Evolutionary conservation across 2,888 invertebrate genomes (phyloP).

Genomic region (Tenthredo amoena): DNA sequence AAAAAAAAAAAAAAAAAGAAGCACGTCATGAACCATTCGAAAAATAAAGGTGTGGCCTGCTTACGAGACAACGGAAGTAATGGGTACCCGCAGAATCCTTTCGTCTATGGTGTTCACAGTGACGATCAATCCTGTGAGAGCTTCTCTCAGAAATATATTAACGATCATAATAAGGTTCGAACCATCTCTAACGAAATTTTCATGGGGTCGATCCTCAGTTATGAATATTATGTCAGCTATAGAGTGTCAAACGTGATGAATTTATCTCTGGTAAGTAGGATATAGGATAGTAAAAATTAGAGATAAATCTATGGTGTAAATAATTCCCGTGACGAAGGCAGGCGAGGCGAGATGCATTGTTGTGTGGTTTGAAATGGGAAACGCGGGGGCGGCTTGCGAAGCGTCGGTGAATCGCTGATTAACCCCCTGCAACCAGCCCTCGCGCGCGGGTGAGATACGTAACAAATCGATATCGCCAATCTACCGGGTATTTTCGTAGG

Average conservation of each 20-base stretch:
- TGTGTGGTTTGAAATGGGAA: constrained; percentile 49
- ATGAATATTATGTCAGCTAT: constrained; percentile 87
- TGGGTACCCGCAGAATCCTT: constrained; percentile 83
- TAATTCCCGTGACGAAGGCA: neutral
- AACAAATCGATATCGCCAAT: constrained; percentile 52
- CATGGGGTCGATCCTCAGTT: constrained; percentile 86
- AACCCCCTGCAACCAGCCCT: constrained; percentile 39
- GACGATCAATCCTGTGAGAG: constrained; percentile 85
- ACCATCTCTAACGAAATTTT: constrained; percentile 83
- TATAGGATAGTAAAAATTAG: neutral
- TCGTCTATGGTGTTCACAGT: constrained; percentile 86
- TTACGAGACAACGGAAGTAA: constrained; percentile 86
- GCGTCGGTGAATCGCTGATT: constrained; percentile 49
- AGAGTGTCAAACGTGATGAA: neutral
- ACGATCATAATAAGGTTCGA: constrained; percentile 84
- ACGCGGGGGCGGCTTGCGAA: constrained; percentile 15
- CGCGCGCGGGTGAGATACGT: constrained; percentile 39
- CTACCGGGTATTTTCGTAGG: constrained; percentile 85
- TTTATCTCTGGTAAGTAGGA: neutral
- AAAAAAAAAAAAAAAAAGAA: constrained; percentile 51
- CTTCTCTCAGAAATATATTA: constrained; percentile 84
- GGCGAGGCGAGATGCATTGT: constrained; percentile 17
- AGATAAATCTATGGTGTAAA: neutral
- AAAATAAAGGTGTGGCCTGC: constrained; percentile 56
- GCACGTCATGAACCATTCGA: constrained; percentile 39